These are phyloP conservation scores for Seriola rivoliana DNA, from an alignment of 2,113 vertebrate species.

Conservation along the genomic window DNA sequence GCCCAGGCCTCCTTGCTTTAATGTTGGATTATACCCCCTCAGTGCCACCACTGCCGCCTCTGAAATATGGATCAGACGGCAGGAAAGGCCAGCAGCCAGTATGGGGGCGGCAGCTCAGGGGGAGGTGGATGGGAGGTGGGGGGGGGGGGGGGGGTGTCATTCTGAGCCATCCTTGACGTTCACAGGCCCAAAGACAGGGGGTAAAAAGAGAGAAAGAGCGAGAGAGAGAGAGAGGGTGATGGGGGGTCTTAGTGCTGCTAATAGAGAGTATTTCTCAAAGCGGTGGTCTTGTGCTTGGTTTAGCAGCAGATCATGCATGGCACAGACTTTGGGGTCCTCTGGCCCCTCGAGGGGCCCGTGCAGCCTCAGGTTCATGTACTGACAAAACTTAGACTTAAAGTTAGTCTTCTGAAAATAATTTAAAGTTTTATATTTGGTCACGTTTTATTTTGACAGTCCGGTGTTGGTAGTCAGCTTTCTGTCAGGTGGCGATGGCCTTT, in stretches of 20 bases:
- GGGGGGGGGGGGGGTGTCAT: conserved; percentile 51
- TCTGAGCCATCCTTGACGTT: conserved; percentile 72
- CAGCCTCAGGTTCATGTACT: conserved; percentile 1
- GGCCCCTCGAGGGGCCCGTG: conserved; percentile 12
- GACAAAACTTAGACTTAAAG: conserved; percentile 1
- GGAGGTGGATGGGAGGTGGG: conserved; percentile 48
- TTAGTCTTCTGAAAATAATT: background rate
- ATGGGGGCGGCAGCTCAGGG: conserved; percentile 72
- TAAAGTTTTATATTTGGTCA: background rate
- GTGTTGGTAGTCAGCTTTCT: background rate
- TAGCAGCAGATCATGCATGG: conserved; percentile 34
- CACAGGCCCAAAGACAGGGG: conserved; percentile 60
- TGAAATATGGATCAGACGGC: conserved; percentile 84
- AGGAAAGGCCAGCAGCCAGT: conserved; percentile 83
- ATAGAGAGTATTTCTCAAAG: conserved; percentile 62
- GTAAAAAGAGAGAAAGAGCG: conserved; percentile 15
- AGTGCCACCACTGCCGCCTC: conserved; percentile 76
- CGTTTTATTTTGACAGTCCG: background rate
- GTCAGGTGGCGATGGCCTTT: background rate
- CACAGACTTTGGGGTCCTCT: conserved; percentile 10
- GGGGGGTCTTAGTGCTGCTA: conserved; percentile 66
- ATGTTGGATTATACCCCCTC: conserved; percentile 84
- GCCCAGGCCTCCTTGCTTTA: conserved; percentile 72
- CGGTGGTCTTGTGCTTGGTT: conserved; percentile 31
- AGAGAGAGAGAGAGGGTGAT: conserved; percentile 33